Evolutionary conservation across 2,113 vertebrate genomes (phyloP), one percentile per base, ranked within the genome.

Genomic region (Pogona vitticeps): DNA sequence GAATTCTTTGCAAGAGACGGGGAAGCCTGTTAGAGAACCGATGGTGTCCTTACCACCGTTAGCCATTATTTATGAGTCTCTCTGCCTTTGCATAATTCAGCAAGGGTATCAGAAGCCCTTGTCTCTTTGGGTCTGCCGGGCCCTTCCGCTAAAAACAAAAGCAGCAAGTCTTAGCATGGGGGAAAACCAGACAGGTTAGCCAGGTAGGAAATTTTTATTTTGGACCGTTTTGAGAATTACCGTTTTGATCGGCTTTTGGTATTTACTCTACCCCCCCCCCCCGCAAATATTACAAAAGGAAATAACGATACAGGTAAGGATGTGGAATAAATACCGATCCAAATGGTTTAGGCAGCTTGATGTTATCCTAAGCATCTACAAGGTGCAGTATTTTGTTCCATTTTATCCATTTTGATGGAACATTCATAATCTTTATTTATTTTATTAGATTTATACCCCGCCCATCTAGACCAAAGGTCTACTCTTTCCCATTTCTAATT

Each of bases 1-100:
- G 83, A 46, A 91, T 88, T 88, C 56, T 77, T 85, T 83, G 40
- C 17, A n/a, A 89, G 83, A 89, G 87, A 10, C 10, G 46, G 46
- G 46, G 46, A 76, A 38, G 65, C 42, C 82, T 86, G 88, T 82
- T 33, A 85, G 83, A 84, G 80, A n/a, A 76, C 70, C 3, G 40
- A 80, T 59, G 82, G 82, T 70, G 56, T 82, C 79, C 56, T 36
- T 31, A 83, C 67, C 1, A 3, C 52, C 82, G 52, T 59, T 88
- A 33, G 56, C 56, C 52, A 80, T 76, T 81, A 9, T 89, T 87
- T 12, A 73, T 87, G 86, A 67, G 86, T 70, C 0, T 81, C 84
- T 70, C n/a, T 83, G n/a, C n/a, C 88, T 92, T 89, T 84, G 77
- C 71, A 13, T 75, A 52, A 61, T 88, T 90, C 58, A 79, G 0